A percentile compares a stretch with the other conserved stretches of the same genome.
Evolutionary conservation across 2,888 invertebrate species (phyloP).

Genomic region (Clistopyga incitator): DNA sequence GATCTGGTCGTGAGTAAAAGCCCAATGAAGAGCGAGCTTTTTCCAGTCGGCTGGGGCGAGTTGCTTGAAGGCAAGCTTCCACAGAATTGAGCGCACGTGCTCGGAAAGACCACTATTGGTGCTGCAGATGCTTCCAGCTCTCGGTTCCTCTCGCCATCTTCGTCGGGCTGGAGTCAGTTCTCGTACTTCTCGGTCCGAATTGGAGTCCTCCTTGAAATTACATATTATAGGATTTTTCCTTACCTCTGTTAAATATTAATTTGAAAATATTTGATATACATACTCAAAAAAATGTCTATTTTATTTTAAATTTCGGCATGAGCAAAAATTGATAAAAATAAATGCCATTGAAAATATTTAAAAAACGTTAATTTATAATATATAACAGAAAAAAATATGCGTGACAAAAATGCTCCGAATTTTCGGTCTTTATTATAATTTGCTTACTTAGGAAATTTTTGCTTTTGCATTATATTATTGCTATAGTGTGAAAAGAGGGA

Average conservation of each 20-base stretch:
- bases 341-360: too few relatives aligned
- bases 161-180: constrained; percentile 78
- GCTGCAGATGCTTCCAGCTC: constrained; percentile 72
- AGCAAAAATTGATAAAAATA: too few relatives aligned
- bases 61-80: constrained; percentile 87
- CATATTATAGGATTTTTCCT: constrained; percentile 14
- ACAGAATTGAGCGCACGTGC: constrained; percentile 84
- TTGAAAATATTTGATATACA: not conserved
- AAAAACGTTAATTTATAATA: too few relatives aligned
- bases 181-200: constrained; percentile 76
- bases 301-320: not conserved
- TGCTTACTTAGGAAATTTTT: too few relatives aligned
- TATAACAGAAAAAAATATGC: too few relatives aligned
- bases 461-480: too few relatives aligned
- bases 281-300: not conserved
- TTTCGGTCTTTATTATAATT: too few relatives aligned
- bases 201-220: constrained; percentile 74
- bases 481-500: too few relatives aligned
- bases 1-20: constrained; percentile 89
- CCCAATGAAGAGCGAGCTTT: constrained; percentile 88
- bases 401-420: too few relatives aligned
- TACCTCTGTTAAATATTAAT: not conserved
- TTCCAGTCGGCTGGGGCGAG: constrained; percentile 88
- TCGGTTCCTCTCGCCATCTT: constrained; percentile 76
- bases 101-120: constrained; percentile 79